A percentile compares a stretch with the other conserved stretches of the same genome.
phyloP scores from a whole-genome alignment of 2,113 vertebrate genomes.

The Crotalus horridus region DNA sequence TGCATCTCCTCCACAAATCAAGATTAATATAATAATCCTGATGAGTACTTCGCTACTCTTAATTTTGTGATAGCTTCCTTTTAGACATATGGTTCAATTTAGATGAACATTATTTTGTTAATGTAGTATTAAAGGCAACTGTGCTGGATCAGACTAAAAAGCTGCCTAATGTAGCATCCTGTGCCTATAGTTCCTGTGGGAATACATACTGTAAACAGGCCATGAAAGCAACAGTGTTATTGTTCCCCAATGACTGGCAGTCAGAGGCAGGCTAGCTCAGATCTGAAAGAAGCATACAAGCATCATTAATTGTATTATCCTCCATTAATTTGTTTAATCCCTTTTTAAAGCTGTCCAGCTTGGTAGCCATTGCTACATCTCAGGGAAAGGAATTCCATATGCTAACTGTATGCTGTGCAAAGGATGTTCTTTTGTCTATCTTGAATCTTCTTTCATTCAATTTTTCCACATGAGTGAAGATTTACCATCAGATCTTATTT shows the following conservation, averaged over 20 bases:
- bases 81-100: neutral
- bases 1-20: neutral
- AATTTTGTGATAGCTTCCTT: neutral
- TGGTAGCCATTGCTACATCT: neutral
- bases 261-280: neutral
- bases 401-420: neutral
- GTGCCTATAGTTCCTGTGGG: neutral
- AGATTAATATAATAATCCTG: neutral
- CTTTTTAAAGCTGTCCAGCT: neutral
- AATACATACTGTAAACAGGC: neutral
- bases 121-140: neutral
- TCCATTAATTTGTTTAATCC: neutral
- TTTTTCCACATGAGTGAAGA: neutral
- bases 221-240: neutral
- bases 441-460: neutral
- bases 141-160: neutral
- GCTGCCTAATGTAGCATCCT: neutral
- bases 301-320: neutral
- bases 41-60: neutral
- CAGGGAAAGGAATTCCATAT: neutral
- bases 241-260: neutral
- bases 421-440: neutral
- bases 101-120: neutral
- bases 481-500: neutral
- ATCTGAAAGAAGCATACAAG: neutral